Base-by-base conservation (phyloP, 2,797 vertebrate genomes). In the Muraenolepis orangiensis region DNA sequence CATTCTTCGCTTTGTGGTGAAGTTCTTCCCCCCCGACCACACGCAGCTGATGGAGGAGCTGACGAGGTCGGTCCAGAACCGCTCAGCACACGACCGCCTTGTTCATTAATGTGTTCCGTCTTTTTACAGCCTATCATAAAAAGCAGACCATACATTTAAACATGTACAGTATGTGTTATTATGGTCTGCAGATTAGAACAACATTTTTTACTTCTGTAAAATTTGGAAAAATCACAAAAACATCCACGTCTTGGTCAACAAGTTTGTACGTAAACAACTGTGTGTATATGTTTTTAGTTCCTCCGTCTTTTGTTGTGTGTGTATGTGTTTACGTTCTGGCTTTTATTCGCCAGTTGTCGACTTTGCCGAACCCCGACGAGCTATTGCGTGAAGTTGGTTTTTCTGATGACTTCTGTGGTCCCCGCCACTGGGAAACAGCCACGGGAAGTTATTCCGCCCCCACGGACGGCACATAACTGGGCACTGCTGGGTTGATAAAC, bases 11-110 rank as follows among this genome's bases (percentile, higher is more conserved):
- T 98, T 99, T 72, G 96, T 98, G 88, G 98, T 99, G 88, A 99
- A 99, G 88, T 99, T 99, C 90, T 99, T 99, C 86, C 97, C 97
- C 46, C 96, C 96, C 36, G 98, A 99, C 90, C 97, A 97, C 0
- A 93, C 96, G 18, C 96, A 98, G 80, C 92, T 99, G 76, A 92
- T 96, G 91, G 97, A 99, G 88, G 97, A 99, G 81, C 93, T 99
- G 84, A 99, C 96, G 88, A 96, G 97, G 98, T 99, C 84, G 87
- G 95, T 88, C n/a, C 8, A 20, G 4, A 51, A 61, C 51, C 23
- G 26, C 3, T 13, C 3, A 4, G 11, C 10, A n/a, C 7, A 26
- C 10, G 46, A 7, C 51, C 8, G n/a, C 51, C 51, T 20, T 26
- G 51, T 61, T 67, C 28, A 67, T 14, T n/a, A n/a, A n/a, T n/a